Base-by-base conservation (phyloP, 2,888 invertebrate genomes). In the Athrips mouffetella region DNA sequence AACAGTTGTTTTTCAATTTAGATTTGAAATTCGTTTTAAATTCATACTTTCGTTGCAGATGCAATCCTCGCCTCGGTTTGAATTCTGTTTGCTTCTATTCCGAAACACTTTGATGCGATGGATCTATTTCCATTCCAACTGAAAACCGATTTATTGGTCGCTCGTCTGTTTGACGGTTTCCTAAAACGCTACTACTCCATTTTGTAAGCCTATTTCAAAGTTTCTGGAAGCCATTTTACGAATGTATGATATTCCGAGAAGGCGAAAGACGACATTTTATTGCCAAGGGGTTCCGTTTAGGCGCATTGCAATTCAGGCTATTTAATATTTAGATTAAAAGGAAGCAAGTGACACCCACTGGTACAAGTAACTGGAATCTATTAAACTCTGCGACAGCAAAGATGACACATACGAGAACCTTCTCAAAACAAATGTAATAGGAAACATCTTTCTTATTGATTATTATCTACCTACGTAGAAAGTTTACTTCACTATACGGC, bases 311-410 rank as follows among this genome's bases (percentile, higher is more conserved):
- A 48, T 11, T 27, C 31, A 23, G 27, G 3, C 23, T 11, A 16
- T 49, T 48, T 33, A 51, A 47, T 52, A 52, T 55, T 51, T 46
- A 55, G 42, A 45, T 48, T 10, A 47, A 47, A 53, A 46, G 47
- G 50, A 27, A 16, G 48, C 39, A 42, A 35, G 44, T 21, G 39
- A 54, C 54, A 53, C 55, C 55, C 53, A 57, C 57, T 31, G 27
- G 39, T 42, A 40, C 49, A 35, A 52, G 49, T 51, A 50, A 49
- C 50, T 49, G 37, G 27, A 49, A 45, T 45, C 20, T 49, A 39
- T 39, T 44, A 39, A 44, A 21, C 39, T 27, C 27, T 30, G 40
- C 13, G n/a, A 11, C 10, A n/a, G n/a, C 29, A 16, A 23, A n/a
- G 13, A 15, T 13, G 25, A 40, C 25, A 40, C 23, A 7, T 33